These are phyloP conservation scores for Hirundo rustica DNA, from an alignment of 2,797 vertebrate genomes.

Conservation along the genomic window DNA sequence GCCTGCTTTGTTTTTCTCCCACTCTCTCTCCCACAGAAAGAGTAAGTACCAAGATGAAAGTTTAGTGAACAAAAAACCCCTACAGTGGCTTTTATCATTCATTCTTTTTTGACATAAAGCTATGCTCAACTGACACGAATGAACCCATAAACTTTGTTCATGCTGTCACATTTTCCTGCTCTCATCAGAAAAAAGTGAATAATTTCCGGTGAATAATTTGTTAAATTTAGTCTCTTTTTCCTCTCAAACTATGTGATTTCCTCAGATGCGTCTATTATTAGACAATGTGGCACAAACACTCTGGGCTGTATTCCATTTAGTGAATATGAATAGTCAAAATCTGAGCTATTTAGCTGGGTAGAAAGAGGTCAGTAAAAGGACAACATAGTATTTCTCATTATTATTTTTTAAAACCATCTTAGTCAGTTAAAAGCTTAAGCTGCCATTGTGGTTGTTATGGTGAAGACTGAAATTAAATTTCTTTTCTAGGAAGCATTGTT, in stretches of 20 bases:
- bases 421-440: neutral
- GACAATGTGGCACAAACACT: neutral
- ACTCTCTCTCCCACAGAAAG: too few relatives aligned
- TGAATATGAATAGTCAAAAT: conserved; percentile 45
- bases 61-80: too few relatives aligned
- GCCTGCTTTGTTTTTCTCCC: too few relatives aligned
- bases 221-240: conserved; percentile 54
- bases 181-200: conserved; percentile 46
- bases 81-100: conserved; percentile 41
- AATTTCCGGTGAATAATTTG: conserved; percentile 48
- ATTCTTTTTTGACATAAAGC: conserved; percentile 47
- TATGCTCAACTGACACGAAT: conserved; percentile 18
- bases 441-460: neutral
- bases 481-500: neutral
- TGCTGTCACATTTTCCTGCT: conserved; percentile 44
- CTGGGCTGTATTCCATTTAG: neutral
- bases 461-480: neutral
- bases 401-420: neutral
- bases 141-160: conserved; percentile 55
- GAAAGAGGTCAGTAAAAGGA: conserved; percentile 1
- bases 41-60: too few relatives aligned
- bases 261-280: conserved; percentile 48
- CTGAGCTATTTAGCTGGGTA: neutral
- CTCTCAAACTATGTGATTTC: neutral
- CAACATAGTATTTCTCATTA: neutral